Base-by-base conservation (phyloP, 2,797 vertebrate genomes). In the Clamator glandarius region DNA sequence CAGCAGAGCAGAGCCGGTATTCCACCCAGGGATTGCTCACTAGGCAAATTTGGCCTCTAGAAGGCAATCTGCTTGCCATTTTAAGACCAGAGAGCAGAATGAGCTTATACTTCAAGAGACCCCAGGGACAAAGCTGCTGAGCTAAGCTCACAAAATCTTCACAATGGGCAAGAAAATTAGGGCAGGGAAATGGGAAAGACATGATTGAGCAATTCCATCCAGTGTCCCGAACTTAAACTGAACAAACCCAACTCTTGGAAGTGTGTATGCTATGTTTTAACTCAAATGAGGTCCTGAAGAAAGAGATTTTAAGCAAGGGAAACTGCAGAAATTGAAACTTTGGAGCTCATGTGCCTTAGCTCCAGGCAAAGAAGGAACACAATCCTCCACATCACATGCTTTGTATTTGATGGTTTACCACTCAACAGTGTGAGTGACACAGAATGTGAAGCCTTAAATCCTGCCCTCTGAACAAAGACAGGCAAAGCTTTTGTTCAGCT, bases 401-500 rank as follows among this genome's bases (percentile, higher is more conserved):
- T 42, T 13, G 8, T 28, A 51, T 86, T 31, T 87, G 36, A 51
- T 51, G 39, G 75, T 75, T 42, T 66, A 76, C 35, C 62, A 68
- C 66, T 50, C 54, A 68, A 35, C 31, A 42, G 9, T 0, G 0
- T 7, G 10, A 86, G 44, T 26, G 31, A 66, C 35, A 62, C 28
- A 54, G 55, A 75, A 55, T 16, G 39, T 29, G 59, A 86, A 93
- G 58, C 42, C 50, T 44, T 42, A 87, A 66, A 84, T 42, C 35
- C 52, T 59, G 25, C 36, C 39, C 59, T 20, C 35, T 66, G 54
- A 93, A 86, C 54, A 93, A 91, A 86, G 77, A 62, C 68, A 86
- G 62, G 46, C 55, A 82, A 54, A 88, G 62, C 66, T 91, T 88
- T 81, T 78, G 59, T 77, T 85, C 63, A 42, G 64, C 42, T 74